These are phyloP conservation scores for Corythoichthys intestinalis DNA, from an alignment of 2,113 vertebrate genomes.

Conservation along the genomic window DNA sequence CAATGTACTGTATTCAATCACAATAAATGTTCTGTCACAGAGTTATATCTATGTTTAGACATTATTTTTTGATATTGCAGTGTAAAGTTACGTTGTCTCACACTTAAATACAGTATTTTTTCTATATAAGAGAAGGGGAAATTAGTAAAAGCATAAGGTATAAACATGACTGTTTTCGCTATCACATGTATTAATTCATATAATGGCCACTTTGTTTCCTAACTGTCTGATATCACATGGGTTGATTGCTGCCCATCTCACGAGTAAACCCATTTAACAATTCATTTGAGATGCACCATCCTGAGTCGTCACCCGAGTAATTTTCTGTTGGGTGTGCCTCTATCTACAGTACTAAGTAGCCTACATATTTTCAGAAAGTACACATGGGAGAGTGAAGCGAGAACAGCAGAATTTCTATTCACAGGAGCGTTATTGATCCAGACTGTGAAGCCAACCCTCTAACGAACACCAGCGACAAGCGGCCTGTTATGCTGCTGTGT, in stretches of 20 bases:
- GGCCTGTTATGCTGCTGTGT: background rate
- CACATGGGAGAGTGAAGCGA: constrained; percentile 33
- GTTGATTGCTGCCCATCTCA: background rate
- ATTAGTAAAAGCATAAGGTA: background rate
- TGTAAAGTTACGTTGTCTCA: background rate
- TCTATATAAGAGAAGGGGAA: background rate
- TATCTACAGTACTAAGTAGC: constrained; percentile 18
- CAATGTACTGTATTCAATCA: background rate
- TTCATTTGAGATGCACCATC: background rate
- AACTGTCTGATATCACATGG: background rate
- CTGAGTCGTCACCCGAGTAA: constrained; percentile 36
- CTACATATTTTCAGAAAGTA: constrained; percentile 15
- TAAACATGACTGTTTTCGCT: background rate
- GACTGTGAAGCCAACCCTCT: constrained; percentile 12
- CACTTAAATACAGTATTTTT: background rate
- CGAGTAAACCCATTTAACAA: constrained; percentile 12
- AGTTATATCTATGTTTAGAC: too few species aligned
- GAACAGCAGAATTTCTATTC: constrained; percentile 35
- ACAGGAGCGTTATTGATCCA: constrained; percentile 37
- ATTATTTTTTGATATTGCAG: background rate
- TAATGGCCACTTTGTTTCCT: background rate
- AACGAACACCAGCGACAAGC: background rate
- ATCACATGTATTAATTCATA: background rate
- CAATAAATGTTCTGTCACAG: background rate
- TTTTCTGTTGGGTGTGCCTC: constrained; percentile 5